These are phyloP conservation scores for Arge pagana DNA, from an alignment of 2,888 invertebrate species.

Conservation along the genomic window DNA sequence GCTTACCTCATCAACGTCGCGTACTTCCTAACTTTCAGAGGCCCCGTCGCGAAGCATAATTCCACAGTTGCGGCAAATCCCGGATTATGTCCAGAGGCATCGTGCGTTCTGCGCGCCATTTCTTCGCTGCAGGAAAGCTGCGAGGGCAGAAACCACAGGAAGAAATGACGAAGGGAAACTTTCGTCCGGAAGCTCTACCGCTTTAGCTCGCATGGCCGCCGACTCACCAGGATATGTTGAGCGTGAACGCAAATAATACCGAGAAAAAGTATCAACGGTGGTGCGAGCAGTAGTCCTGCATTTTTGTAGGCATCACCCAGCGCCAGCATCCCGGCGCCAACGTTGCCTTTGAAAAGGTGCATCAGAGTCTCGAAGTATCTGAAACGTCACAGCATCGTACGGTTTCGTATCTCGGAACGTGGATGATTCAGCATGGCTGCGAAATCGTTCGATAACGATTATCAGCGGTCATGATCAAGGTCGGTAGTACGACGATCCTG, in stretches of 20 bases:
- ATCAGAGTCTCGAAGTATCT: constrained; percentile 88
- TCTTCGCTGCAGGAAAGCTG: constrained; percentile 72
- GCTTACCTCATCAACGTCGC: constrained; percentile 67
- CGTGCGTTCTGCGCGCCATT: constrained; percentile 66
- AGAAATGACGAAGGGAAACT: neutral
- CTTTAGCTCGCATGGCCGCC: constrained; percentile 24
- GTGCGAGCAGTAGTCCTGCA: constrained; percentile 84
- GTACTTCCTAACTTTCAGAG: constrained; percentile 65
- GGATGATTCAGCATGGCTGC: constrained; percentile 16
- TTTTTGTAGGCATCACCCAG: constrained; percentile 95
- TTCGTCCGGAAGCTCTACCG: constrained; percentile 25
- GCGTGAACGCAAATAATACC: constrained; percentile 89
- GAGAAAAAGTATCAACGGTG: constrained; percentile 76
- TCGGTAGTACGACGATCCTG: too few relatives aligned
- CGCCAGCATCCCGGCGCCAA: constrained; percentile 94
- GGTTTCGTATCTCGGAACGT: too few relatives aligned
- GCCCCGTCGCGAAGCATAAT: constrained; percentile 78
- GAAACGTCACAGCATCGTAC: too few relatives aligned
- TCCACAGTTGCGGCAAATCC: constrained; percentile 85
- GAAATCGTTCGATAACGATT: too few relatives aligned
- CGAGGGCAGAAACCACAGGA: neutral
- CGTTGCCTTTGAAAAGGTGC: constrained; percentile 93
- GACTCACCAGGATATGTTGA: constrained; percentile 84
- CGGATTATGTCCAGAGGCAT: constrained; percentile 60
- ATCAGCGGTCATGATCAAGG: too few relatives aligned